phyloP scores from a whole-genome alignment of 2,797 vertebrate genomes.

The Cynodonichthys magdalenae region DNA sequence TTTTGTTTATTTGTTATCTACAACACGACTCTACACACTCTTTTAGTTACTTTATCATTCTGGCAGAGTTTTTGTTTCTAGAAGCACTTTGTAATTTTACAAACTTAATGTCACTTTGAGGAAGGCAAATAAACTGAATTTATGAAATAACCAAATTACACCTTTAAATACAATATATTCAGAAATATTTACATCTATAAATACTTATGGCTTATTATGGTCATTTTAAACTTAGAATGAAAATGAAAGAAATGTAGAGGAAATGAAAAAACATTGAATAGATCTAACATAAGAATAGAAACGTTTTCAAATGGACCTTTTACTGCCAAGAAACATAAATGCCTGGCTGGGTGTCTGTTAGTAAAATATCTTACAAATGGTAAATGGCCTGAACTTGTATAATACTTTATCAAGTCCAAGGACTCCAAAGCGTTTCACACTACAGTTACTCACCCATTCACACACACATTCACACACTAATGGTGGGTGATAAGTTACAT shows the following conservation, averaged over 20 bases:
- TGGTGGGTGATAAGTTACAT: no score
- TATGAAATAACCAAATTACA: neutral
- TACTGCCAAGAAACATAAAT: no score
- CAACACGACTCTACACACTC: no score
- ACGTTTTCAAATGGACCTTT: no score
- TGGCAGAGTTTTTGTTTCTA: neutral
- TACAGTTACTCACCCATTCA: no score
- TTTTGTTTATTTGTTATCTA: neutral
- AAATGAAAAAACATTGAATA: neutral
- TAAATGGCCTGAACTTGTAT: no score
- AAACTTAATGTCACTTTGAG: neutral
- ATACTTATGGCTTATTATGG: neutral
- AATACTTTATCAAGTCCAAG: no score
- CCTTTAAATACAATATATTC: neutral
- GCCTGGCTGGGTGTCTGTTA: no score
- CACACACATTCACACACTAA: no score
- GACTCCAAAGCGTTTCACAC: no score
- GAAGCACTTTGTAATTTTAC: conserved; percentile 2
- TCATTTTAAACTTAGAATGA: neutral
- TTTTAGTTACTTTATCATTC: neutral
- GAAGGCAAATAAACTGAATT: no score
- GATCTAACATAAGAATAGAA: neutral
- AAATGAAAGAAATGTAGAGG: neutral
- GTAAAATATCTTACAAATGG: no score
- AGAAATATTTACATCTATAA: neutral